Conservation (phyloP, 2,888 invertebrate species). For the Pristionchus maxplancki region DNA sequence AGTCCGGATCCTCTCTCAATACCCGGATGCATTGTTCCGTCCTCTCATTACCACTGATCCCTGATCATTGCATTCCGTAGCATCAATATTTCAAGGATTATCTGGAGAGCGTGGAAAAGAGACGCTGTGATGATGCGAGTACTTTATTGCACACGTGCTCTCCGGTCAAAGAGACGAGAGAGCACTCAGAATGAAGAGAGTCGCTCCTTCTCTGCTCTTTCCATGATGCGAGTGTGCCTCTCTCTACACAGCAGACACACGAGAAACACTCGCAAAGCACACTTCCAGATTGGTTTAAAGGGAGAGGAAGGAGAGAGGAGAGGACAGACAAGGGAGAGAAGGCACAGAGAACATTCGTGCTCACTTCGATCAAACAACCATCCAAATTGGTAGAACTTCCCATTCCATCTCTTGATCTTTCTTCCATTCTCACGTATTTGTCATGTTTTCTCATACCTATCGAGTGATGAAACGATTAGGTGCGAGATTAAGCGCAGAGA, state of each 20-base stretch:
- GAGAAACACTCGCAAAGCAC: slow-evolving; percentile 1
- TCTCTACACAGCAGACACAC: not conserved
- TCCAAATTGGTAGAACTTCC: not conserved
- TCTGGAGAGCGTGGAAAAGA: not conserved
- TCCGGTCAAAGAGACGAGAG: not conserved
- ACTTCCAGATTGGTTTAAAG: not conserved
- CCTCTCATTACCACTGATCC: not conserved
- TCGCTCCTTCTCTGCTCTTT: not conserved
- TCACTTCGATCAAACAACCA: not conserved
- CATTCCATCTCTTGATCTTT: not conserved
- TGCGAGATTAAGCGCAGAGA: not conserved
- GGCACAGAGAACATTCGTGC: not conserved
- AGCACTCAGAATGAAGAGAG: not conserved
- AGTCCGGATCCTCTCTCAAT: too few relatives aligned
- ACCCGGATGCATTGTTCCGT: too few relatives aligned
- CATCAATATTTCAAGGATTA: not conserved
- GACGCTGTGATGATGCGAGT: not conserved
- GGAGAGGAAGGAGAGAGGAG: not conserved
- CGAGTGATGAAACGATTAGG: not conserved
- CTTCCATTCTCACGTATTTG: not conserved
- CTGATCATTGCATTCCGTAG: not conserved
- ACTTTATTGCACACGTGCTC: not conserved
- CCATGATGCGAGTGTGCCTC: not conserved
- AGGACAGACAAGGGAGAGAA: not conserved
- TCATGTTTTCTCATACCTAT: not conserved